phyloP scores from a whole-genome alignment of 2,888 invertebrate genomes.

The Athalia cordata region DNA sequence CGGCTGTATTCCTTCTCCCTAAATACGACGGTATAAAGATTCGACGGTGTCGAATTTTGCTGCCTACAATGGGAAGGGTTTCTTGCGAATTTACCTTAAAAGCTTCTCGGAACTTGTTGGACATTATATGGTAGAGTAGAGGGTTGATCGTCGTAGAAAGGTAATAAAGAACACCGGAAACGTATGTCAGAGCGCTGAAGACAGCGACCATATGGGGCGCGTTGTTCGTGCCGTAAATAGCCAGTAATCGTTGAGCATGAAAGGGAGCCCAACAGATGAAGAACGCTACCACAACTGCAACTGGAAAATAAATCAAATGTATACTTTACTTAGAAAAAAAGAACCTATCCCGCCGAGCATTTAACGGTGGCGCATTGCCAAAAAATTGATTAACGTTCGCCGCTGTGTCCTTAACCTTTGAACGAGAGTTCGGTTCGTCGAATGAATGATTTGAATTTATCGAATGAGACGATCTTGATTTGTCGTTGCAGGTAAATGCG shows the following conservation, averaged over 20 bases:
- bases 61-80: neutral
- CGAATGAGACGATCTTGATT: neutral
- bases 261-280: constrained; percentile 92
- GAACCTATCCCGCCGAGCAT: no score
- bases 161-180: constrained; percentile 90
- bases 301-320: constrained; percentile 73
- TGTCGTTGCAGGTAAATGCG: neutral
- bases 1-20: neutral
- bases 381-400: no score
- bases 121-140: constrained; percentile 92
- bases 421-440: neutral
- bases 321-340: no score
- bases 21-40: neutral
- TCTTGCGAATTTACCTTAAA: constrained; percentile 81
- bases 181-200: constrained; percentile 82
- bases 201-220: constrained; percentile 72
- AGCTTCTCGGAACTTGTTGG: constrained; percentile 90
- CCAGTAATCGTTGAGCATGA: constrained; percentile 89
- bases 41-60: neutral
- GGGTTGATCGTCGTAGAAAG: constrained; percentile 92
- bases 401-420: neutral
- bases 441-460: neutral
- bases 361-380: no score
- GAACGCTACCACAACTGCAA: constrained; percentile 90
- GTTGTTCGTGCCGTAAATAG: constrained; percentile 79